These are phyloP conservation scores for Vombatus ursinus DNA, from an alignment of 2,113 vertebrate genomes.

Conservation along the genomic window DNA sequence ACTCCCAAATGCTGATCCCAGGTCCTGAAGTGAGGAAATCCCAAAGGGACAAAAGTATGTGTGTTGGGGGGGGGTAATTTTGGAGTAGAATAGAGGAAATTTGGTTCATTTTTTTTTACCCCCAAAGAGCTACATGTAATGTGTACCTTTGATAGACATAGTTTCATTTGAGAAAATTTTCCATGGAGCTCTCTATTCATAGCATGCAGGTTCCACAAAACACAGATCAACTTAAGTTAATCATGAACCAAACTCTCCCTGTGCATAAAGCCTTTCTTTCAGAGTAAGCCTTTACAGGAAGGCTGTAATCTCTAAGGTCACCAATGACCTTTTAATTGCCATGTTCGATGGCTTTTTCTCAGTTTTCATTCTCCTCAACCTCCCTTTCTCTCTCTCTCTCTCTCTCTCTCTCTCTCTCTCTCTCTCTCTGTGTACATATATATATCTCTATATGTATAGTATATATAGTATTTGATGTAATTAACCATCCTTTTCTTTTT, in stretches of 20 bases:
- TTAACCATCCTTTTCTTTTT: neutral
- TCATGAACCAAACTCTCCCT: neutral
- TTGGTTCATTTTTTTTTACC: neutral
- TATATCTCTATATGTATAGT: too few relatives aligned
- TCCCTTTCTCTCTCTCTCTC: neutral
- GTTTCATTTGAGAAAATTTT: neutral
- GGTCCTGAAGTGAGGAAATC: neutral
- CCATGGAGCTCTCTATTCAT: neutral
- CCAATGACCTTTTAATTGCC: too few relatives aligned
- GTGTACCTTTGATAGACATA: neutral
- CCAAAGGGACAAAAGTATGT: neutral
- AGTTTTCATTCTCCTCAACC: neutral
- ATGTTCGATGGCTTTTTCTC: neutral
- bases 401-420: too few relatives aligned
- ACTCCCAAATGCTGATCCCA: neutral
- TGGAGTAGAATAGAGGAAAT: neutral
- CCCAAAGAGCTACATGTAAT: neutral
- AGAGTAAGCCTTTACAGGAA: neutral
- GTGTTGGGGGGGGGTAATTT: neutral
- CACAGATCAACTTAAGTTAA: neutral
- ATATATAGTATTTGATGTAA: too few relatives aligned
- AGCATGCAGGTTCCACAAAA: neutral
- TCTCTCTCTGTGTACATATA: too few relatives aligned
- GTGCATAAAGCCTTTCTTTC: slow-evolving; percentile 1
- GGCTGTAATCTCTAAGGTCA: neutral